Evolutionary conservation across 2,888 invertebrate genomes (phyloP).

Genomic region (Drosophila dives): DNA sequence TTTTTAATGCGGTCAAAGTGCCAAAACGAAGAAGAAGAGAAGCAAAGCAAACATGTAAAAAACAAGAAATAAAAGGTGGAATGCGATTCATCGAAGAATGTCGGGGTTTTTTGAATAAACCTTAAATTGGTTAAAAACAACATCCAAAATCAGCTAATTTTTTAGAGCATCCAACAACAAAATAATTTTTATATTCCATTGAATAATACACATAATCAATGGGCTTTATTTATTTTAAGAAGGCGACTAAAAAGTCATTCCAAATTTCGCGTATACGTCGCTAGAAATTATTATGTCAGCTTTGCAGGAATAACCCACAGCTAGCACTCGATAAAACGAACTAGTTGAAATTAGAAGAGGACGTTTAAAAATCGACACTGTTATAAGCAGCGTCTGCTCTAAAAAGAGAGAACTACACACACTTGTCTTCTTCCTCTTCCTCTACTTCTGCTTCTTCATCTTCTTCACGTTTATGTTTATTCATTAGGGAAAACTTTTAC

Average conservation of each 20-base stretch:
- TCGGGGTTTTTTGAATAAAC: background rate
- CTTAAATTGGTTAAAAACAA: background rate
- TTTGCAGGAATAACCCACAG: background rate
- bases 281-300: background rate
- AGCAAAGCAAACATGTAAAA: background rate
- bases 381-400: constrained; percentile 9
- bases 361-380: constrained; percentile 7
- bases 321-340: too few relatives aligned
- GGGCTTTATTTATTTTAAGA: background rate
- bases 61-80: constrained; percentile 3
- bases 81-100: constrained; percentile 3
- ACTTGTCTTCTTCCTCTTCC: background rate
- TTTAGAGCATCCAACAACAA: background rate
- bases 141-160: background rate
- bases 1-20: constrained; percentile 52
- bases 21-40: constrained; percentile 24
- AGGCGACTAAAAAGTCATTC: background rate
- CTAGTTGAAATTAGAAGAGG: background rate
- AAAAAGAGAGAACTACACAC: constrained; percentile 33
- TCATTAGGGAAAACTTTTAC: constrained; percentile 35
- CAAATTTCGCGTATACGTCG: background rate
- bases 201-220: background rate
- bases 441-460: background rate
- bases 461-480: constrained; percentile 13
- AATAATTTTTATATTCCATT: background rate